Base-by-base conservation (phyloP, 2,888 invertebrate genomes). In the Lycaena phlaeas region DNA sequence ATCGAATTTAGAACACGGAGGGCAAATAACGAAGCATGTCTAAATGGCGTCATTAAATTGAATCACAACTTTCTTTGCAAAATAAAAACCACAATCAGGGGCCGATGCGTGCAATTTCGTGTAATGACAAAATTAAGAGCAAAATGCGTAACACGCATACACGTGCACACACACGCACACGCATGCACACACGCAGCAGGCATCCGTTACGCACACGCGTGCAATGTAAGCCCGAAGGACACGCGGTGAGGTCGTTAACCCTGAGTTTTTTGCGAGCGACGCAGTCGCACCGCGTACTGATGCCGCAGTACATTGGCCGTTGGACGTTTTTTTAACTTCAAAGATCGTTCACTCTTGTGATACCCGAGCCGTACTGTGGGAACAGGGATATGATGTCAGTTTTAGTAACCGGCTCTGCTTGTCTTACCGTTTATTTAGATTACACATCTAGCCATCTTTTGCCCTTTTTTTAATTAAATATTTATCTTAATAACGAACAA, bases 241-340 rank as follows among this genome's bases (percentile, higher is more conserved):
- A 81, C 76, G 74, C 64, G 59, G 77, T 57, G 65, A 65, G 78
- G 73, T 77, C 72, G 61, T 70, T 64, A 68, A 79, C 79, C 79
- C 78, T 68, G 57, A 51, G 69, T 81, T 82, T 84, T 84, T 82
- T 81, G 76, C 81, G 68, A 68, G 65, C 52, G 52, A 71, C 74
- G 61, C 67, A 64, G 65, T 54, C 68, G 70, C 74, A 69, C 76
- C 68, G 69, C 64, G 66, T 67, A 77, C 65, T 77, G 64, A 63
- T 54, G 54, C 53, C 73, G 54, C 56, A 71, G 74, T 68, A 68
- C 70, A 77, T 81, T 82, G 82, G 79, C 72, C 74, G 69, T 59
- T 75, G 67, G 49, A 57, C 58, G 55, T 56, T 59, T 58, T 63
- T 64, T 64, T 53, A 54, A 52, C 45, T 48, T 63, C 64, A 64